phyloP scores from a whole-genome alignment of 1,140 invertebrate genomes.

The Drosophila funebris region DNA sequence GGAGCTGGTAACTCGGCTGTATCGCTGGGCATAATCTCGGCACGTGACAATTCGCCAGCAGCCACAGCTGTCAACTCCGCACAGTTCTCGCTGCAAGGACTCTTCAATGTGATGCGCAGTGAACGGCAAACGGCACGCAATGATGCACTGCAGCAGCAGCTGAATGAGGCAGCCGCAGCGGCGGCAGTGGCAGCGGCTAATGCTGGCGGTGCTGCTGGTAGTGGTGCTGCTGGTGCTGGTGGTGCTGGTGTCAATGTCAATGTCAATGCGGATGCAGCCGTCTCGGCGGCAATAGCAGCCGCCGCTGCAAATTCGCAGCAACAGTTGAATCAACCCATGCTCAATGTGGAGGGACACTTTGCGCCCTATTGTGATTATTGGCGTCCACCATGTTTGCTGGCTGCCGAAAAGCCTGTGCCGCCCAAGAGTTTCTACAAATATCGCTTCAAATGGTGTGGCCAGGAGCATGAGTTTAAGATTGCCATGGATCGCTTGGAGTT shows the following conservation, averaged over 20 bases:
- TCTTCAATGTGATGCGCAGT: conserved; percentile 70
- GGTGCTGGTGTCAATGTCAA: conserved; percentile 8
- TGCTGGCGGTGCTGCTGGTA: conserved; percentile 5
- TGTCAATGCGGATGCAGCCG: conserved; percentile 15
- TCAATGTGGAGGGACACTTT: conserved; percentile 75
- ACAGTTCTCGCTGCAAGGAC: conserved; percentile 59
- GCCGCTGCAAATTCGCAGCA: conserved; percentile 11
- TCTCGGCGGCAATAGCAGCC: conserved; percentile 26
- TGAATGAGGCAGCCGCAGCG: conserved; percentile 45
- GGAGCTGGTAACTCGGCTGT: neutral
- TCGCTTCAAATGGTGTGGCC: conserved; percentile 87
- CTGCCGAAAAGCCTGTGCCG: conserved; percentile 78
- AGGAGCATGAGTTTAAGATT: conserved; percentile 88
- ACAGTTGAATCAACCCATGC: conserved; percentile 58
- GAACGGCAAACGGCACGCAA: conserved; percentile 54
- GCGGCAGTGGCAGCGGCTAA: conserved; percentile 21
- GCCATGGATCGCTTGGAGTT: conserved; percentile 96
- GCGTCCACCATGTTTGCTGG: conserved; percentile 69
- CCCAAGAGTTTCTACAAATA: conserved; percentile 95
- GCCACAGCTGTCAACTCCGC: neutral
- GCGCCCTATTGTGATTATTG: conserved; percentile 78
- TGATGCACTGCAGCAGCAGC: conserved; percentile 60
- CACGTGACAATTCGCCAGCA: neutral
- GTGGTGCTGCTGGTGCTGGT: conserved; percentile 13
- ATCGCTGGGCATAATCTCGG: neutral